Base-by-base conservation (phyloP, 2,888 invertebrate species). In the Drosophila neutralis region DNA sequence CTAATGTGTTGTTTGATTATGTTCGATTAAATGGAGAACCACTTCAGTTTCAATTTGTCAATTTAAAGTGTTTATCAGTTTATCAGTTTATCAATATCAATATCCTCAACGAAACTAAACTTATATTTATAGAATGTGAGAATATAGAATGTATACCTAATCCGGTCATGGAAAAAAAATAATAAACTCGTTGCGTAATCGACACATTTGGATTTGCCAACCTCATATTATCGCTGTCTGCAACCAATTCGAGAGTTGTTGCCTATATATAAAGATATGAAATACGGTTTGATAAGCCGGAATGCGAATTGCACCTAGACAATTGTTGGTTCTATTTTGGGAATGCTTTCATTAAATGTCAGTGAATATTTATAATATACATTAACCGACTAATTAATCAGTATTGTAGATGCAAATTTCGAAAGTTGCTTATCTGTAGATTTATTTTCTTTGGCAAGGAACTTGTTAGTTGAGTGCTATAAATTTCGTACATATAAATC, bases 271-370 rank as follows among this genome's bases (percentile, higher is more conserved):
- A 78, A 71, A 67, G 70, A 69, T 65, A 80, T 83, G 77, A 83
- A 74, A 75, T 83, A 85, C 77, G 83, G 40, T 71, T 67, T 60
- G 83, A 83, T 83, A 83, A 85, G 82, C n/a, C 5, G 10, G 60
- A 57, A 31, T 59, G 66, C 53, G 52, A 77, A 81, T 79, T 83
- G 77, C 83, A 85, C 70, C 72, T 69, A 56, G 27, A 42, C 52
- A 54, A 45, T 13, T 35, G 48, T 42, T 35, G 40, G 15, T 13
- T 42, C 66, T 73, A 66, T 69, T 56, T 49, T 10, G 5, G 40
- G 45, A 62, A 59, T 62, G 54, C 42, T 56, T 52, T 51, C 35
- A 62, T 18, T 57, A 15, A 21, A 54, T 38, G 24, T 49, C 8
- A 11, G 1, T 6, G 15, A 56, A 18, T 36, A 13, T 38, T 45